Percentiles rank a stretch among this genome's conserved stretches.
phyloP scores from a whole-genome alignment of 2,113 vertebrate genomes.

The Hylia prasina region DNA sequence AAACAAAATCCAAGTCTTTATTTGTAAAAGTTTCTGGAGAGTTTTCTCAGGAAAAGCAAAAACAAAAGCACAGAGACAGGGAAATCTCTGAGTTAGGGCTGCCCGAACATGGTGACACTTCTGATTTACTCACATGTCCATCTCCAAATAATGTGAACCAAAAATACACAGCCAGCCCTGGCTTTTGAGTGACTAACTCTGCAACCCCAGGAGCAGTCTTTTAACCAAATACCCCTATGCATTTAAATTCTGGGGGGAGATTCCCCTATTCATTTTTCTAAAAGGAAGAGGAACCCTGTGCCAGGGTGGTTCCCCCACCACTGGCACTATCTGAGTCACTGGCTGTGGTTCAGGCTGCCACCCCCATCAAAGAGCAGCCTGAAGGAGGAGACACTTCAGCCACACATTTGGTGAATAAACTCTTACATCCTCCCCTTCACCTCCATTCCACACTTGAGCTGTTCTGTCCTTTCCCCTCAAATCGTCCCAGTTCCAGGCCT shows the following conservation, averaged over 20 bases:
- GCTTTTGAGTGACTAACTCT: neutral
- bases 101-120: neutral
- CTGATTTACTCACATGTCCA: neutral
- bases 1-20: neutral
- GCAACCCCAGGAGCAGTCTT: neutral
- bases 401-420: neutral
- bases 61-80: neutral
- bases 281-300: neutral
- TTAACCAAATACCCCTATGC: neutral
- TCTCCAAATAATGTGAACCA: neutral
- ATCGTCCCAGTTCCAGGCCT: neutral
- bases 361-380: neutral
- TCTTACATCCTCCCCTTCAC: neutral
- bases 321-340: neutral
- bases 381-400: neutral
- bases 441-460: neutral
- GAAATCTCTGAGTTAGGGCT: neutral
- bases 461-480: neutral
- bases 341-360: neutral
- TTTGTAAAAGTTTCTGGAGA: neutral
- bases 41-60: constrained; percentile 19
- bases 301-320: neutral
- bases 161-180: neutral
- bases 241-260: neutral
- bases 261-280: neutral